Base-by-base conservation (phyloP, 2,888 invertebrate genomes). In the Trissolcus japonicus region DNA sequence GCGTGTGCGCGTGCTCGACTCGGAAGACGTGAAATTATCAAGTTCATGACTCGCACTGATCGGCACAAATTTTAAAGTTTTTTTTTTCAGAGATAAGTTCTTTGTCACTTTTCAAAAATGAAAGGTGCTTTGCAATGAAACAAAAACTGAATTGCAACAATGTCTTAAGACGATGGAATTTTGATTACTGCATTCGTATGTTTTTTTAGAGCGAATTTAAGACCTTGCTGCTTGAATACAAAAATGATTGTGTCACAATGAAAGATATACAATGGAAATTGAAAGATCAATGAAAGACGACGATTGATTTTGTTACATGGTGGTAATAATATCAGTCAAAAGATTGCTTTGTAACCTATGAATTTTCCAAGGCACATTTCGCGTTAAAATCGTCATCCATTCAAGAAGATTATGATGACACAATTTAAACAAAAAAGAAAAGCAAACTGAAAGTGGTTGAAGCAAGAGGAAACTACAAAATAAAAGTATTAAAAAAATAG, bases 341-440 rank as follows among this genome's bases (percentile, higher is more conserved):
- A 54, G 14, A 61, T 51, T 35, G 35, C 35, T 35, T 55, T 61
- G 56, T 69, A 51, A 69, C 68, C 61, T 48, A 69, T 69, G 55
- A 61, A 69, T 48, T 69, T 60, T 61, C 61, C 68, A 69, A 69
- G 68, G 68, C 68, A 69, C 68, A 61, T 69, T 61, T 69, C 29
- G 16, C 17, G 16, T 51, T 46, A 14, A 16, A n/a, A 46, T 16
- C 16, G 25, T 46, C 16, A 16, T 46, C 16, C 46, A 16, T 46
- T 46, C n/a, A 46, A 16, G 16, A 14, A 14, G 4, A 46, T 13
- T 46, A 0, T 46, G 7, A 46, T 14, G 14, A 46, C 9, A 14
- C 6, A 16, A 14, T 9, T 46, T 46, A 13, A 13, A 14, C 41
- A 29, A 29, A 29, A 4, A 9, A 35, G 9, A 35, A 35, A 7